Evolutionary conservation across 1,140 invertebrate species (phyloP).

Genomic region (Mesaphorura yosii): DNA sequence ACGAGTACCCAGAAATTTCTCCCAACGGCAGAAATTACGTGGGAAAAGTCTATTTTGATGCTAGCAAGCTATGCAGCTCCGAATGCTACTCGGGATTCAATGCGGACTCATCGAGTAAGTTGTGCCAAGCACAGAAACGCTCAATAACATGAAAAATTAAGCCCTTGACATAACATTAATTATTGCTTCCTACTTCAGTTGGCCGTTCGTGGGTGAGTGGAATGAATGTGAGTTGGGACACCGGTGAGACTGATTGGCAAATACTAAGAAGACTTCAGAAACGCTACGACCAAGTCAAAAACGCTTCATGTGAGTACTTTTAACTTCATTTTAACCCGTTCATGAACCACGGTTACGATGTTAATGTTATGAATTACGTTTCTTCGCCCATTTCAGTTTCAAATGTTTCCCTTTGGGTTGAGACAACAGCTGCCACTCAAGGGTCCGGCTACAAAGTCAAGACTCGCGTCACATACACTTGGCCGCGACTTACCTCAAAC

Average conservation of each 20-base stretch:
- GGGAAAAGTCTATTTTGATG: conserved; percentile 55
- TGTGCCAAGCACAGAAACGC: no score
- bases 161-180: conserved; percentile 2
- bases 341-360: no score
- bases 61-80: conserved; percentile 51
- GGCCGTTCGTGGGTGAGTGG: conserved; percentile 23
- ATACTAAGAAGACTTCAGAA: conserved; percentile 22
- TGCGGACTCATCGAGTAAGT: conserved; percentile 47
- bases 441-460: conserved; percentile 58
- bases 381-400: conserved; percentile 34
- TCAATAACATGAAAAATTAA: conserved; percentile 5
- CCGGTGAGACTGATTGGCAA: conserved; percentile 22
- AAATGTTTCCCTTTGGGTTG: conserved; percentile 57
- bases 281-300: conserved; percentile 25
- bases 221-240: conserved; percentile 19
- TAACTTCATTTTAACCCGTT: conserved; percentile 1
- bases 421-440: conserved; percentile 67
- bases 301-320: conserved; percentile 17
- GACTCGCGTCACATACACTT: conserved; percentile 55
- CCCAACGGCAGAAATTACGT: conserved; percentile 37
- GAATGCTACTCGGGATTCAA: conserved; percentile 62
- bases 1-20: conserved; percentile 16
- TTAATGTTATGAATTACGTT: neutral
- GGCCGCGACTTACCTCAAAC: conserved; percentile 51
- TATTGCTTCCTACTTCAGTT: conserved; percentile 16